Evolutionary conservation across 2,797 vertebrate genomes (phyloP), one percentile per base, ranked within the genome.

Genomic region (Myripristis murdjan): DNA sequence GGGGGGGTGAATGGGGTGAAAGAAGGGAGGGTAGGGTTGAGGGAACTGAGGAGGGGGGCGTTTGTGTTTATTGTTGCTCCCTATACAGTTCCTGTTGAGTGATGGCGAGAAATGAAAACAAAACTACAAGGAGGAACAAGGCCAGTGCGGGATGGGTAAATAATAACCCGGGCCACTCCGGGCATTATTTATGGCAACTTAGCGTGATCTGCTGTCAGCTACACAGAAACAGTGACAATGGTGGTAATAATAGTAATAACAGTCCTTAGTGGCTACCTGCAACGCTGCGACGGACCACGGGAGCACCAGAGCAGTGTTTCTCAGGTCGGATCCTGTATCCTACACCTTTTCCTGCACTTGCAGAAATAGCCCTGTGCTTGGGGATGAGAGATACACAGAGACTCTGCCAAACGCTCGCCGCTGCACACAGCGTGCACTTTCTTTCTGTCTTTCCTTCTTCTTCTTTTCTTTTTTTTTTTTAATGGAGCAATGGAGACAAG

Each of bases 31-130:
- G 33, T 2, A 56, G n/a, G 61, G 73, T n/a, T 64, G 44, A 58
- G 65, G 23, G 73, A 61, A 24, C 20, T 15, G 7, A 24, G 23
- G 39, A 37, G 31, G 44, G 5, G 41, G 10, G 39, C 57, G 39
- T 43, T 10, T 61, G 69, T 89, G 80, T 84, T 85, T 86, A 84
- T 90, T 89, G 85, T 90, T 70, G 78, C 68, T 84, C 77, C 74
- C 74, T n/a, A n/a, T n/a, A 79, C 64, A 66, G 67, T 81, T 84
- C 75, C 57, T 71, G 76, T 61, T 74, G 79, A 90, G 79, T 73
- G 84, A 87, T 72, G 77, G 70, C 52, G 77, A 80, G 49, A 75
- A 72, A 81, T 26, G 67, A 84, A 84, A 89, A 86, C 77, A 83
- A 81, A 89, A 83, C 72, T 82, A n/a, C n/a, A n/a, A n/a, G n/a